Evolutionary conservation across 2,113 vertebrate genomes (phyloP).

Genomic region (Gila orcuttii): DNA sequence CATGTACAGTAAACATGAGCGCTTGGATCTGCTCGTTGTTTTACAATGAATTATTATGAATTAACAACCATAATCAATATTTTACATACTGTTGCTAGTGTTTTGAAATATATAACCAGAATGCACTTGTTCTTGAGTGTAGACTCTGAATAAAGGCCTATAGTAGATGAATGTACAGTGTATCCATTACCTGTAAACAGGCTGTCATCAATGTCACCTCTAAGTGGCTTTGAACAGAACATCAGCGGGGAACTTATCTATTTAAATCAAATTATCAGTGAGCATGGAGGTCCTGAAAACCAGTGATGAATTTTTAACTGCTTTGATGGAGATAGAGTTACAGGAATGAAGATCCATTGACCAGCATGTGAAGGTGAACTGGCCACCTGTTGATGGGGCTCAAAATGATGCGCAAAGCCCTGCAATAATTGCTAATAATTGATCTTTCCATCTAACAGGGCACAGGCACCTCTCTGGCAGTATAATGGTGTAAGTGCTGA

Average conservation of each 20-base stretch:
- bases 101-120: background rate
- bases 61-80: background rate
- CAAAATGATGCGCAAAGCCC: conserved; percentile 26
- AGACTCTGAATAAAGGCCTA: background rate
- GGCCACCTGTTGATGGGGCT: conserved; percentile 50
- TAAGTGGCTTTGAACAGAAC: conserved; percentile 29
- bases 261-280: conserved; percentile 51
- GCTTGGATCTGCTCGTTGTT: background rate
- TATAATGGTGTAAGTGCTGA: background rate
- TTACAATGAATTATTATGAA: background rate
- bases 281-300: conserved; percentile 25
- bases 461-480: background rate
- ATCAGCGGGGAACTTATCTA: conserved; percentile 37
- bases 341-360: conserved; percentile 33
- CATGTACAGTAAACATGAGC: background rate
- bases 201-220: conserved; percentile 39
- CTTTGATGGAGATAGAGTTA: conserved; percentile 47
- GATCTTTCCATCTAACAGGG: background rate
- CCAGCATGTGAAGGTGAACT: conserved; percentile 42
- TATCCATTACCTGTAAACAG: conserved; percentile 44
- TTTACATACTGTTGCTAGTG: background rate
- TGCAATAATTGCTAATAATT: background rate
- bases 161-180: background rate
- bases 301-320: conserved; percentile 58
- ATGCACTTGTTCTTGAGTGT: background rate